A percentile compares a stretch with the other conserved stretches of the same genome.
Evolutionary conservation across 2,888 invertebrate genomes (phyloP).

Genomic region (Oligia latruncula): DNA sequence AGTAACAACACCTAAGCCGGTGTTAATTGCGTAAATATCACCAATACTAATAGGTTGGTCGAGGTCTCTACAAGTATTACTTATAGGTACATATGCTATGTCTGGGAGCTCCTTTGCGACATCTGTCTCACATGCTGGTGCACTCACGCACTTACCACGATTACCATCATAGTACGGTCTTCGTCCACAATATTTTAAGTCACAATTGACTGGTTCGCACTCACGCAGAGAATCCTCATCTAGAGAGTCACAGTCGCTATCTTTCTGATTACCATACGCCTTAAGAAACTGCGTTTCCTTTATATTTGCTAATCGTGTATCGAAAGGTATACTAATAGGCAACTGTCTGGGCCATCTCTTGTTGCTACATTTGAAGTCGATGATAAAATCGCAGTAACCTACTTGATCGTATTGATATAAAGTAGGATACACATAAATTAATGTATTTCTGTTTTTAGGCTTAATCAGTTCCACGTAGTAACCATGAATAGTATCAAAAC

Average conservation of each 20-base stretch:
- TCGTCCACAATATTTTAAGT: constrained; percentile 78
- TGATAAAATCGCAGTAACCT: constrained; percentile 76
- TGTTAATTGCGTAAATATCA: constrained; percentile 80
- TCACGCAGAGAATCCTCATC: constrained; percentile 78
- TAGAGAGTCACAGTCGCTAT: constrained; percentile 69
- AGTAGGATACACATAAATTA: constrained; percentile 76
- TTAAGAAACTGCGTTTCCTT: constrained; percentile 59
- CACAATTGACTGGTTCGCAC: constrained; percentile 79
- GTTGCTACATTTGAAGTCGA: constrained; percentile 71
- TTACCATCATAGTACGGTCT: constrained; percentile 73
- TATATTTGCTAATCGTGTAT: constrained; percentile 72
- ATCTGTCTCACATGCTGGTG: constrained; percentile 72
- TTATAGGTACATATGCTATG: constrained; percentile 75
- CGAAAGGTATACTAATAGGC: constrained; percentile 74
- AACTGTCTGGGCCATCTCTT: constrained; percentile 55
- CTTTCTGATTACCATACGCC: constrained; percentile 65
- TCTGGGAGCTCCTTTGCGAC: constrained; percentile 74
- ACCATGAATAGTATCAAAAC: constrained; percentile 69
- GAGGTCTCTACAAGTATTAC: constrained; percentile 79
- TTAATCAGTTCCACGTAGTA: constrained; percentile 64
- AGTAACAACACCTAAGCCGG: constrained; percentile 75
- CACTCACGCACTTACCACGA: constrained; percentile 72
- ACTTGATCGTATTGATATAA: constrained; percentile 77
- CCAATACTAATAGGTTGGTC: constrained; percentile 73
- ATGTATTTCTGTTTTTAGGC: constrained; percentile 74